phyloP scores from a whole-genome alignment of 2,888 invertebrate species.

The Dione juno region DNA sequence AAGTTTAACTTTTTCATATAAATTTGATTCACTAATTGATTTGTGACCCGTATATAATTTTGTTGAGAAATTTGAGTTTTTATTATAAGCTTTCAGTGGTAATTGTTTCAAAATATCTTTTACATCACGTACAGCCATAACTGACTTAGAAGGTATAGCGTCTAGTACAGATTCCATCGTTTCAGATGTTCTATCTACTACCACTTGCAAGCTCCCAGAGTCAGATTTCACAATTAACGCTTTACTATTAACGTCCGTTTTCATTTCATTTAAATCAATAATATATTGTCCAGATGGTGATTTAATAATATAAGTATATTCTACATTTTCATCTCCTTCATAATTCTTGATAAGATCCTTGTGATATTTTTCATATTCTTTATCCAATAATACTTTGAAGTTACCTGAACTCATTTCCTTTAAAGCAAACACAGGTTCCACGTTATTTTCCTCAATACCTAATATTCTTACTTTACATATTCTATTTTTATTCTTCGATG shows the following conservation, averaged over 20 bases:
- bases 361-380: constrained; percentile 64
- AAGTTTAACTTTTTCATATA: constrained; percentile 52
- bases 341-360: constrained; percentile 51
- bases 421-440: constrained; percentile 56
- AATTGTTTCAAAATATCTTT: constrained; percentile 48
- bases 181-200: constrained; percentile 43
- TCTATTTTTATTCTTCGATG: constrained; percentile 29
- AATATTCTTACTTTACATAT: constrained; percentile 54
- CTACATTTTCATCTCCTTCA: constrained; percentile 50
- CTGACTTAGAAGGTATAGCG: constrained; percentile 31
- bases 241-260: constrained; percentile 46
- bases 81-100: constrained; percentile 39
- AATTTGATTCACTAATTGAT: constrained; percentile 56
- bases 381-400: constrained; percentile 62
- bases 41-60: constrained; percentile 20
- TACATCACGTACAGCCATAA: constrained; percentile 48
- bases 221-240: constrained; percentile 53
- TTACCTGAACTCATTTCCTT: constrained; percentile 59
- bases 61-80: background rate
- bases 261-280: constrained; percentile 49
- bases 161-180: constrained; percentile 11
- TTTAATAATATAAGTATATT: constrained; percentile 53
- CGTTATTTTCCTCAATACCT: constrained; percentile 40
- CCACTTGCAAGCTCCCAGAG: constrained; percentile 61
- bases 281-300: constrained; percentile 57